Evolutionary conservation across 2,797 vertebrate species (phyloP).

Genomic region (Acanthiza pusilla): DNA sequence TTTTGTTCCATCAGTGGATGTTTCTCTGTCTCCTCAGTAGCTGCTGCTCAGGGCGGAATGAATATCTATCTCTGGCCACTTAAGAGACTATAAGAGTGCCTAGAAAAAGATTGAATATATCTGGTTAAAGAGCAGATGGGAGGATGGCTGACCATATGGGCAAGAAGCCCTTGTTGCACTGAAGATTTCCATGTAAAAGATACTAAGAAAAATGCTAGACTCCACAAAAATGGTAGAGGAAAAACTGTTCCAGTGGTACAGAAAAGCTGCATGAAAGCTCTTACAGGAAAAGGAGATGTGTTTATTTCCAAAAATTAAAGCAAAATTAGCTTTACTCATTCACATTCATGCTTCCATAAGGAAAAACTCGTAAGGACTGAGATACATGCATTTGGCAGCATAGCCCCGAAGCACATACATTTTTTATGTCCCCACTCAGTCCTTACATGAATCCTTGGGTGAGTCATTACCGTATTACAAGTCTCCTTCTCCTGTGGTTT

Average conservation of each 20-base stretch:
- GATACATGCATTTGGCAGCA: neutral
- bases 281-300: neutral
- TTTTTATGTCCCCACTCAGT: neutral
- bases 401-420: neutral
- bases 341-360: neutral
- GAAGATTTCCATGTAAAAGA: neutral
- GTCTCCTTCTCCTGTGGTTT: neutral
- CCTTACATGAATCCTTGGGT: neutral
- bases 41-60: neutral
- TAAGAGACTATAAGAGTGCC: neutral
- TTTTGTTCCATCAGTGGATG: neutral
- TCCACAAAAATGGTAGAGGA: neutral
- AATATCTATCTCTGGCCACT: neutral
- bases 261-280: neutral
- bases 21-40: neutral
- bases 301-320: neutral
- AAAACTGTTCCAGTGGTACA: neutral
- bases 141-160: neutral
- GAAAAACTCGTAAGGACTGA: neutral
- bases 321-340: neutral
- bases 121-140: neutral
- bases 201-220: neutral
- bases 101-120: neutral
- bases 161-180: neutral
- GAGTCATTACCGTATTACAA: rapidly evolving